Percentiles rank a stretch among this genome's conserved stretches.
phyloP scores from a whole-genome alignment of 2,888 invertebrate genomes.

The Liodrosophila aerea region DNA sequence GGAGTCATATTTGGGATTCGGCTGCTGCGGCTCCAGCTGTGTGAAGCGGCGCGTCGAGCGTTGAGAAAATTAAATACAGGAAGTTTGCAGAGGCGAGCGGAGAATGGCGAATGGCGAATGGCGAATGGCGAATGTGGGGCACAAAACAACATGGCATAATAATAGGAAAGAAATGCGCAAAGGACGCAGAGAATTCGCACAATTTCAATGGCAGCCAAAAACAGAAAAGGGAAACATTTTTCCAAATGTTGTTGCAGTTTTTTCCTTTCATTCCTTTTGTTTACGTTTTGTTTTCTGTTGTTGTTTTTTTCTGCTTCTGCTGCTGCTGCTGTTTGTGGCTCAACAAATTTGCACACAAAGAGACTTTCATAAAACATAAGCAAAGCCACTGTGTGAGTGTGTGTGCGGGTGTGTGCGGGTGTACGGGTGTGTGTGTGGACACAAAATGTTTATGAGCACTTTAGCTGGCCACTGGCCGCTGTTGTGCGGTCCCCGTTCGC shows the following conservation, averaged over 20 bases:
- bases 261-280: not conserved
- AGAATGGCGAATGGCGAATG: constrained; percentile 27
- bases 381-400: constrained; percentile 22
- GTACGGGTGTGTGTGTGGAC: constrained; percentile 14
- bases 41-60: constrained; percentile 25
- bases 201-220: constrained; percentile 15
- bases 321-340: constrained; percentile 35
- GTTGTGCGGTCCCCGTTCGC: constrained; percentile 55
- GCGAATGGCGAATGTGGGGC: constrained; percentile 22
- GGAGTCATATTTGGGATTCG: constrained; percentile 34
- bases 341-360: constrained; percentile 60
- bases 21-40: constrained; percentile 43
- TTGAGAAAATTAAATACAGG: constrained; percentile 69
- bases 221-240: constrained; percentile 27
- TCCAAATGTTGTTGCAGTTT: constrained; percentile 42
- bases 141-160: constrained; percentile 54
- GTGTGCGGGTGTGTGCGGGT: not conserved
- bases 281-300: not conserved
- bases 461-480: constrained; percentile 61
- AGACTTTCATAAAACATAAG: constrained; percentile 51
- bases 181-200: constrained; percentile 41
- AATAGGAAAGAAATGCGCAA: constrained; percentile 56
- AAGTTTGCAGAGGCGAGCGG: constrained; percentile 35
- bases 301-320: constrained; percentile 1
- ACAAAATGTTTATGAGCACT: constrained; percentile 73